A percentile compares a stretch with the other conserved stretches of the same genome.
These are phyloP conservation scores for Saccostrea glomerata DNA, from an alignment of 1,140 invertebrate species.

Conservation along the genomic window DNA sequence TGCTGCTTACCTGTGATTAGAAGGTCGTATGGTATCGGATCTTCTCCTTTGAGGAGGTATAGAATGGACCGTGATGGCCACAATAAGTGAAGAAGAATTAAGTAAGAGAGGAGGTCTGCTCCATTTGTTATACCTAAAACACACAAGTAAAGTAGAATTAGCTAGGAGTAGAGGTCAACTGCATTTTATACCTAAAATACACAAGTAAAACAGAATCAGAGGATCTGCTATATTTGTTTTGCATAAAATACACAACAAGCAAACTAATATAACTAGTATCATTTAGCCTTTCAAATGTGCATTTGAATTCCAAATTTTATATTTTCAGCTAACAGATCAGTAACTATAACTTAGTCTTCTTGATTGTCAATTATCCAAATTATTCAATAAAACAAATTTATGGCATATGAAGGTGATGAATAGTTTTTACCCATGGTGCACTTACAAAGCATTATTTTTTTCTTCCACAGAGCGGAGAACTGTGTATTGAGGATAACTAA, in stretches of 20 bases:
- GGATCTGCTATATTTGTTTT: no score
- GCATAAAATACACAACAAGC: no score
- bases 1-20: conserved; percentile 68
- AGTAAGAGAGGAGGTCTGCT: conserved; percentile 95
- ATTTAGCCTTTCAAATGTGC: no score
- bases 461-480: conserved; percentile 96
- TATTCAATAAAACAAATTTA: no score
- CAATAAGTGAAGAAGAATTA: conserved; percentile 94
- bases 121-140: conserved; percentile 93
- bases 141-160: background rate
- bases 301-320: no score
- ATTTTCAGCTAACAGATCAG: no score
- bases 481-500: conserved; percentile 95
- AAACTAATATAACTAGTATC: no score
- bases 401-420: no score
- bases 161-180: background rate
- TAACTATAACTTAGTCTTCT: no score
- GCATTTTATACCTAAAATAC: background rate
- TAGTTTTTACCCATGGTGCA: background rate
- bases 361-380: no score
- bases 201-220: no score
- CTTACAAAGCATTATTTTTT: conserved; percentile 94
- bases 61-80: conserved; percentile 95
- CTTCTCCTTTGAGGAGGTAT: conserved; percentile 84
- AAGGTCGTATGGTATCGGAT: conserved; percentile 80